phyloP scores from a whole-genome alignment of 2,113 vertebrate genomes.

The Collichthys lucidus region DNA sequence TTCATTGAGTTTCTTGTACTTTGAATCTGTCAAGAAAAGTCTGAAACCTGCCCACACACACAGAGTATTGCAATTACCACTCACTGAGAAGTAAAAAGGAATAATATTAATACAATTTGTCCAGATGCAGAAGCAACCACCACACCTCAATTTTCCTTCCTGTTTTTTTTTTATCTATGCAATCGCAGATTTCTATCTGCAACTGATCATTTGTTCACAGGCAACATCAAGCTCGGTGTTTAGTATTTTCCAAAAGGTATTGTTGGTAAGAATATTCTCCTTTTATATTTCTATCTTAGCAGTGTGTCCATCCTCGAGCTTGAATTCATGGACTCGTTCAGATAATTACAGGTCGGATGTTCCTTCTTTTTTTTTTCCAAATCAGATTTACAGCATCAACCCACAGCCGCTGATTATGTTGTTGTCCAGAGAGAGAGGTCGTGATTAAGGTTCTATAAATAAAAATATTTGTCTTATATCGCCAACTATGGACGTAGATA shows the following conservation, averaged over 20 bases:
- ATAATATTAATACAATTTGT: constrained; percentile 54
- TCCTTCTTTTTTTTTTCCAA: constrained; percentile 27
- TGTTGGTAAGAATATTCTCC: constrained; percentile 61
- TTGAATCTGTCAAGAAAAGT: background rate
- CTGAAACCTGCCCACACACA: constrained; percentile 36
- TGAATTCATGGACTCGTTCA: constrained; percentile 29
- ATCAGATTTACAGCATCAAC: constrained; percentile 22
- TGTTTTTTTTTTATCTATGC: constrained; percentile 76
- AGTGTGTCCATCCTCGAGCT: constrained; percentile 29
- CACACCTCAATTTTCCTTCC: constrained; percentile 70
- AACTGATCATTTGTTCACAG: constrained; percentile 48
- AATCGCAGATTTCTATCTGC: constrained; percentile 68
- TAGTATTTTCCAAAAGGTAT: constrained; percentile 69
- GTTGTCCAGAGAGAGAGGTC: constrained; percentile 20
- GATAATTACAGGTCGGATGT: constrained; percentile 29
- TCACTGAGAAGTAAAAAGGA: constrained; percentile 90
- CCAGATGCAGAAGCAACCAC: constrained; percentile 69
- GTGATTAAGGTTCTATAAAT: background rate
- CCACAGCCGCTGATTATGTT: constrained; percentile 6
- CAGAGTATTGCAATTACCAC: constrained; percentile 91
- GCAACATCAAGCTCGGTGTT: constrained; percentile 56
- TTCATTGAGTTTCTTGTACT: background rate
- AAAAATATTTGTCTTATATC: background rate
- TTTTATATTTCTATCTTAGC: constrained; percentile 73
- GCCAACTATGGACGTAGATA: background rate